A percentile compares a stretch with the other conserved stretches of the same genome.
These are phyloP conservation scores for Sus cebifrons DNA, from an alignment of 2,797 vertebrate species.

Conservation along the genomic window DNA sequence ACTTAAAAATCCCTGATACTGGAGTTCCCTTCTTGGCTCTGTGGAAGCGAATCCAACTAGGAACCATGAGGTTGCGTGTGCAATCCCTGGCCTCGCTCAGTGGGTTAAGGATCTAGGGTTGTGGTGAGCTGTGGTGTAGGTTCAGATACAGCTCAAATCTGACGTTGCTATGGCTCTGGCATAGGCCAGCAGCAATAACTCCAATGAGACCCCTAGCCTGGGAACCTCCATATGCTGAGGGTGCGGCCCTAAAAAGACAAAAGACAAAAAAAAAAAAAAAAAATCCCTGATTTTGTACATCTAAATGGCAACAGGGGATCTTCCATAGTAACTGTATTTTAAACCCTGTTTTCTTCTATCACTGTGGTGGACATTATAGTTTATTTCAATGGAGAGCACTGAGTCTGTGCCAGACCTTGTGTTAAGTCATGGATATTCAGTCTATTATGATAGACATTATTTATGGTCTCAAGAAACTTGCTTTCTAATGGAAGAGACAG, in stretches of 20 bases:
- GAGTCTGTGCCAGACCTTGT: not conserved
- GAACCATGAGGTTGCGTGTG: too few species aligned
- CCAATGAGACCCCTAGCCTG: too few species aligned
- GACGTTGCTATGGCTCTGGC: too few species aligned
- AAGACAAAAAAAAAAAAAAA: not conserved
- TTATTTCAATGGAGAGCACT: slow-evolving; percentile 48
- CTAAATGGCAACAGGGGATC: slow-evolving; percentile 53
- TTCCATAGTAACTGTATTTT: slow-evolving; percentile 56
- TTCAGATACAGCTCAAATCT: too few species aligned
- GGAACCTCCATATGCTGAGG: too few species aligned
- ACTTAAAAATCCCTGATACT: slow-evolving; percentile 14
- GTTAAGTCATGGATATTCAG: slow-evolving; percentile 11
- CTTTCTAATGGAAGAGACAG: slow-evolving; percentile 38
- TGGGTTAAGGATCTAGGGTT: too few species aligned
- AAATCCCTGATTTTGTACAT: slow-evolving; percentile 36
- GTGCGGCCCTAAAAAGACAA: too few species aligned
- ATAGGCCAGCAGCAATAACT: too few species aligned
- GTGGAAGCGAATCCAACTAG: too few species aligned
- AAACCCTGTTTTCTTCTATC: slow-evolving; percentile 38
- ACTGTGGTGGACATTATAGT: not conserved
- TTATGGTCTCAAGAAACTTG: slow-evolving; percentile 24
- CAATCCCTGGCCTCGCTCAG: too few species aligned
- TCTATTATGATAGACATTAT: slow-evolving; percentile 35
- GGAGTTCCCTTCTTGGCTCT: too few species aligned
- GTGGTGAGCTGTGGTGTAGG: too few species aligned